Evolutionary conservation across 2,888 invertebrate genomes (phyloP), one percentile per base, ranked within the genome.

Genomic region (Xanthia togata): DNA sequence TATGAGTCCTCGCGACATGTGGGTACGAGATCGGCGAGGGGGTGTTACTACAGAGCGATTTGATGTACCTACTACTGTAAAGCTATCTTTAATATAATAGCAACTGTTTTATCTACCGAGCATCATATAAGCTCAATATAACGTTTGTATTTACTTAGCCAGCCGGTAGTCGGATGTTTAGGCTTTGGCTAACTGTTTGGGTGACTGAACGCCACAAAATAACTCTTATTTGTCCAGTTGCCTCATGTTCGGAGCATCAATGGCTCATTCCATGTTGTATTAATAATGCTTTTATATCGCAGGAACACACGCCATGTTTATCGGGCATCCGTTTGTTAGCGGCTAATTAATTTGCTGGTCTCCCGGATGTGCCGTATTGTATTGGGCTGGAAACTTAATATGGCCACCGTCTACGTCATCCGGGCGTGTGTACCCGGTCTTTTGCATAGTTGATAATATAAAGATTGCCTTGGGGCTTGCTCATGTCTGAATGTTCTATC

Each of bases 241-340:
- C 62, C 70, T 77, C 35, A 47, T 53, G 64, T 73, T 65, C 53
- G 26, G 57, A 47, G 35, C 44, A 70, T 70, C 79, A 79, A 67
- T 55, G 63, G 38, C 60, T 69, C 60, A 70, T 74, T 64, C 38
- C 47, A 50, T 80, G 55, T 75, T 59, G 64, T 62, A 57, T 62
- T 77, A 81, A 87, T 77, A 83, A 78, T 57, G 73, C 57, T 74
- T 86, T 73, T 81, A 82, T 86, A 84, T 88, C 79, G 89, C 89
- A 91, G 93, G 91, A 90, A 91, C 90, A 89, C 82, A 79, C 68
- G 78, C 82, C 73, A 79, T 38, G 85, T 89, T 92, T 92, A 90
- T 91, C 89, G 80, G 84, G 86, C 90, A 90, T 91, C 91, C 91
- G 91, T 89, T 87, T 79, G 87, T 81, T 81, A 71, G 81, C 71